Base-by-base conservation (phyloP, 2,113 vertebrate species). In the Hyaena hyaena region DNA sequence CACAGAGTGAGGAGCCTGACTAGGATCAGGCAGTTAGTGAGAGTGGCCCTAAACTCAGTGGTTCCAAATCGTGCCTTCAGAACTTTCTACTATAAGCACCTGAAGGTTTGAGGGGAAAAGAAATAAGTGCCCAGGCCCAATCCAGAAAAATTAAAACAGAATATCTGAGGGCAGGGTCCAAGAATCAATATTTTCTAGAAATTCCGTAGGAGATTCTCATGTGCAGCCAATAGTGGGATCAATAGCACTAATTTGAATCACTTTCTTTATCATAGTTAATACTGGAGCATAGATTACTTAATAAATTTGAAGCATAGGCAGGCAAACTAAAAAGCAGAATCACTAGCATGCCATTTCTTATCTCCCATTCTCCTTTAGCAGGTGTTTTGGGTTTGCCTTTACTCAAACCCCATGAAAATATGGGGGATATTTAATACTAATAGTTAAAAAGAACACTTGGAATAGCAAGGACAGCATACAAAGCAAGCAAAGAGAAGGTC, bases 151-250 rank as follows among this genome's bases (percentile, higher is more conserved):
- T 31, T 63, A 66, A 88, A 55, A 90, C 53, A 84, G 45, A 82
- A 26, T 90, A 14, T 55, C 79, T 92, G 9, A 74, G 31, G 14
- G 6, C 19, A n/a, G 3, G 4, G 4, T 43, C 48, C 7, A 94
- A 71, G 19, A 63, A 80, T 68, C 15, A 89, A 35, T 50, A 26
- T 48, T 76, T 87, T 92, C 15, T 89, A 79, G 24, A 94, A 97
- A 74, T 81, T 82, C 26, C 4, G 31, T 23, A 21, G 31, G 16
- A 83, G 58, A 87, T 1, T 73, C 17, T 50, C 45, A 58, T 12
- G 17, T 88, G 11, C 2, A 55, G 63, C 4, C 53, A 48, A 43
- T 8, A 45, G 33, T 81, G 10, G 31, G 19, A 85, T 43, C 23
- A 5, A 80, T 3, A 58, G 63, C 48, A 68, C 11, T 23, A 33